A percentile compares a stretch with the other conserved stretches of the same genome.
Evolutionary conservation across 2,797 vertebrate species (phyloP).

Genomic region (Siniperca undulata): DNA sequence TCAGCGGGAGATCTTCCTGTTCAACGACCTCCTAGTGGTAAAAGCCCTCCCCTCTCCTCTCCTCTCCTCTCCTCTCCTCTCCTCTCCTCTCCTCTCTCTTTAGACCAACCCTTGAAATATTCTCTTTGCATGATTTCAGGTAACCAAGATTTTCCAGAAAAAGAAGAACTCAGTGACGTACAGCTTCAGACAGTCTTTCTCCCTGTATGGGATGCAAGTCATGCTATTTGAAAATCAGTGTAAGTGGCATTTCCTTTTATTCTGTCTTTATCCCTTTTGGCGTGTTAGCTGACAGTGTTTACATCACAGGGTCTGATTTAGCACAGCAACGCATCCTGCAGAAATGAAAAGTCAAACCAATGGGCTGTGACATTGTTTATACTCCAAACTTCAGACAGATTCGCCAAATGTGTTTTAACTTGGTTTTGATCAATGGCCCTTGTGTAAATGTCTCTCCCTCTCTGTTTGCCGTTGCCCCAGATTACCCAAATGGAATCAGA

Average conservation of each 20-base stretch:
- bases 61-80: neutral
- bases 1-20: slow-evolving; percentile 99
- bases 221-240: slow-evolving; percentile 98
- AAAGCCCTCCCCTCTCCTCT: slow-evolving; percentile 1
- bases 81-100: neutral
- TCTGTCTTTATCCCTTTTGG: neutral
- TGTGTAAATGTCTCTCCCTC: slow-evolving; percentile 52
- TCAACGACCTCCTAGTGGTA: slow-evolving; percentile 99
- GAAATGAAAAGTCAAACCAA: slow-evolving; percentile 30
- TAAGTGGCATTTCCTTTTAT: slow-evolving; percentile 81
- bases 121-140: slow-evolving; percentile 81
- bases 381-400: slow-evolving; percentile 50
- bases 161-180: slow-evolving; percentile 99
- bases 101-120: neutral
- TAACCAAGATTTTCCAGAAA: slow-evolving; percentile 99
- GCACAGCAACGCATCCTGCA: slow-evolving; percentile 30
- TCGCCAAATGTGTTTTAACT: slow-evolving; percentile 43
- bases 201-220: slow-evolving; percentile 97
- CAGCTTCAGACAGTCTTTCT: slow-evolving; percentile 98
- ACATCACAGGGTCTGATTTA: slow-evolving; percentile 48
- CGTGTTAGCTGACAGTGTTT: slow-evolving; percentile 53
- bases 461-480: slow-evolving; percentile 77
- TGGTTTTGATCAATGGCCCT: slow-evolving; percentile 48
- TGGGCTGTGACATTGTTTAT: slow-evolving; percentile 60
- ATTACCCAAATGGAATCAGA: slow-evolving; percentile 97